Percentiles rank a stretch among this genome's conserved stretches.
Conservation (phyloP, 2,888 invertebrate species). For the Abscondita cerata region DNA sequence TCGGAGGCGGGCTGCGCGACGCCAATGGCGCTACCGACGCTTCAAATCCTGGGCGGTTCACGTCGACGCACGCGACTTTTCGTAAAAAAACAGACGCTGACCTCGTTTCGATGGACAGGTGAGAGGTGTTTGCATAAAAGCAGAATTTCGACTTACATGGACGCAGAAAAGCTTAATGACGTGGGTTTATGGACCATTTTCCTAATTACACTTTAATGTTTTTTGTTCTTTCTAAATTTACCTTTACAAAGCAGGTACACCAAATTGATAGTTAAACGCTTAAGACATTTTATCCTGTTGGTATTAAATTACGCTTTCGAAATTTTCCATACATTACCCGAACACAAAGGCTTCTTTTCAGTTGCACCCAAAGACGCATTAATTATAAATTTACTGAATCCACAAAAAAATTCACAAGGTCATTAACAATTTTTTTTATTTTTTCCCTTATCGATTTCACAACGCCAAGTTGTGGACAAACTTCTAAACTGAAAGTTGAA, state of each 20-base stretch:
- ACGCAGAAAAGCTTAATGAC: slow-evolving; percentile 23
- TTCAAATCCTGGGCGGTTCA: slow-evolving; percentile 52
- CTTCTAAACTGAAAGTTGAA: too few relatives aligned
- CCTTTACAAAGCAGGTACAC: slow-evolving; percentile 18
- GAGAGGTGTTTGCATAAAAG: slow-evolving; percentile 33
- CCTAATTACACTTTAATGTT: slow-evolving; percentile 33
- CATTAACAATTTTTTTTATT: too few relatives aligned
- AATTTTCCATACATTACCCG: too few relatives aligned
- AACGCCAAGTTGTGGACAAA: too few relatives aligned
- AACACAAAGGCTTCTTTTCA: too few relatives aligned
- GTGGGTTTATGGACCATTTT: slow-evolving; percentile 20
- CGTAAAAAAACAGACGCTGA: slow-evolving; percentile 36
- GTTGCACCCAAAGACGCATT: too few relatives aligned
- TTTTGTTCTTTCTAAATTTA: slow-evolving; percentile 24
- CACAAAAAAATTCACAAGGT: too few relatives aligned
- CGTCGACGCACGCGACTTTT: slow-evolving; percentile 54
- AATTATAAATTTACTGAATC: too few relatives aligned
- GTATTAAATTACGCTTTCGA: slow-evolving; percentile 13
- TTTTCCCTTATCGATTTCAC: too few relatives aligned
- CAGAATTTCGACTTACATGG: slow-evolving; percentile 28
- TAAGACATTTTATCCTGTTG: slow-evolving; percentile 18
- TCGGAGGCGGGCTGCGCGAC: slow-evolving; percentile 56
- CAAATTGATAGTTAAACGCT: slow-evolving; percentile 24
- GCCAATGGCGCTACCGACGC: slow-evolving; percentile 55
- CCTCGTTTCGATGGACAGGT: slow-evolving; percentile 38